Conservation (phyloP, 2,797 vertebrate species). For the Ambastaia sidthimunki region DNA sequence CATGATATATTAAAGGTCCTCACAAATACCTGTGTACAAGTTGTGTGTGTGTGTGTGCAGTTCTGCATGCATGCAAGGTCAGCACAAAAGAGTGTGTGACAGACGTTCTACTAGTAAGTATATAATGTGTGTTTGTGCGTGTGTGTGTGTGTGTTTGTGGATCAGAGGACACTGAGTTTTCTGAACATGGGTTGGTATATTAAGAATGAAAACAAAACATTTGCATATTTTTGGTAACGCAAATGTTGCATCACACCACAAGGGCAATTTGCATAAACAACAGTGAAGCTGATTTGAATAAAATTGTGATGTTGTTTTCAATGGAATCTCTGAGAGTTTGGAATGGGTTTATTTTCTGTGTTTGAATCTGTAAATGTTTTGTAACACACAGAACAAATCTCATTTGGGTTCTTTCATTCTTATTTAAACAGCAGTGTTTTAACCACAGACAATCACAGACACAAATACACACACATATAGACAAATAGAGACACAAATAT, state of each 20-base stretch:
- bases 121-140: slow-evolving; percentile 12
- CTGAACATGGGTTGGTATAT: slow-evolving; percentile 87
- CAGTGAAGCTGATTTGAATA: slow-evolving; percentile 34
- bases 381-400: not conserved
- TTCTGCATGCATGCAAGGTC: slow-evolving; percentile 47
- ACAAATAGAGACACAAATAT: too few species aligned
- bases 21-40: slow-evolving; percentile 62
- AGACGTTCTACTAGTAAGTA: slow-evolving; percentile 57
- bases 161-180: slow-evolving; percentile 68
- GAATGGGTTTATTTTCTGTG: not conserved
- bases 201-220: slow-evolving; percentile 53
- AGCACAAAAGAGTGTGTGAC: slow-evolving; percentile 36
- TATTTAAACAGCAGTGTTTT: not conserved
- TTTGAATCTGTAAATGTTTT: slow-evolving; percentile 8
- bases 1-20: not conserved
- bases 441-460: not conserved
- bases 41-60: slow-evolving; percentile 56
- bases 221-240: slow-evolving; percentile 53
- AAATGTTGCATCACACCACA: slow-evolving; percentile 58
- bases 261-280: slow-evolving; percentile 14
- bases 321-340: not conserved
- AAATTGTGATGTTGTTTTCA: slow-evolving; percentile 2
- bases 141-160: slow-evolving; percentile 73
- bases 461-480: not conserved
- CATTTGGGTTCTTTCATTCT: not conserved